Conservation (phyloP, 1,140 invertebrate genomes). For the Brachionus rotundiformis region DNA sequence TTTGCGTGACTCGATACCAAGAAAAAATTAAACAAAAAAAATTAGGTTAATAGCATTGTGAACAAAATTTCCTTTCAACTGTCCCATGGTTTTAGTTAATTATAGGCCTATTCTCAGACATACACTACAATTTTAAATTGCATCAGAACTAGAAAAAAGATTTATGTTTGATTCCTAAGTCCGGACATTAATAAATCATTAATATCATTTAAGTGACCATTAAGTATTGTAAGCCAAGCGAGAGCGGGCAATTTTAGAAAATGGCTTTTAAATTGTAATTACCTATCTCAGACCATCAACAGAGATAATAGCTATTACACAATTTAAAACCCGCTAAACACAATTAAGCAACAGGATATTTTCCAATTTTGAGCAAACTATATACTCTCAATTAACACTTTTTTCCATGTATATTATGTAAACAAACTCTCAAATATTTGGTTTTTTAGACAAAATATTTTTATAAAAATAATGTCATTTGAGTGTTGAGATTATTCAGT, state of each 20-base stretch:
- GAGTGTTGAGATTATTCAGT: background rate
- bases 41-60: conserved; percentile 40
- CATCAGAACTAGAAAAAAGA: conserved; percentile 25
- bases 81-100: background rate
- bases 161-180: background rate
- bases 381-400: conserved; percentile 41
- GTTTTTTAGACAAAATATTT: background rate
- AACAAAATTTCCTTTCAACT: conserved; percentile 5
- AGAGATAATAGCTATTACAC: conserved; percentile 24
- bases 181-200: conserved; percentile 46
- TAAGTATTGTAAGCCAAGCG: background rate
- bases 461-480: conserved; percentile 17
- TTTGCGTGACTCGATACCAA: background rate
- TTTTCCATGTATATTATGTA: background rate
- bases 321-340: conserved; percentile 43
- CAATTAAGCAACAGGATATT: conserved; percentile 48
- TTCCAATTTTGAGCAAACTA: conserved; percentile 15
- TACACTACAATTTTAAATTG: background rate
- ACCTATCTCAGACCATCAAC: background rate
- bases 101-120: background rate
- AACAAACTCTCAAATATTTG: conserved; percentile 45
- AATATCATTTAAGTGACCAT: conserved; percentile 20
- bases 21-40: conserved; percentile 1
- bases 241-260: conserved; percentile 7
- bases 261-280: conserved; percentile 5